Percentiles rank a stretch among this genome's conserved stretches.
phyloP scores from a whole-genome alignment of 1,140 invertebrate species.

The fruit fly (Drosophila melanogaster) region DNA sequence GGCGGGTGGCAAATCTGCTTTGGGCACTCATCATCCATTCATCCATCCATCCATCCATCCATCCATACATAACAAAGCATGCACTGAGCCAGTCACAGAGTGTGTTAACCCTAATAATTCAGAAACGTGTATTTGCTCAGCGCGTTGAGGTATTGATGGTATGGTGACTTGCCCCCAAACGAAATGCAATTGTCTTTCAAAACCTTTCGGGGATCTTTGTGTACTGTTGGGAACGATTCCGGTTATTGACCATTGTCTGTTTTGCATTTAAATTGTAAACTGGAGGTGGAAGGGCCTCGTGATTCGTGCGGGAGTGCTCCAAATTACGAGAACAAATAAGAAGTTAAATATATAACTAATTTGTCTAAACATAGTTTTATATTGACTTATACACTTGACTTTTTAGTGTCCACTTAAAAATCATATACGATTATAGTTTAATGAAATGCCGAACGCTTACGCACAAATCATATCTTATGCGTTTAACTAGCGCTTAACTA shows the following conservation, averaged over 20 bases:
- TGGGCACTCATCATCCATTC: conserved; percentile 21
- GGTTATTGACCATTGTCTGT: conserved; percentile 22
- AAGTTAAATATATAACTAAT: too few relatives aligned
- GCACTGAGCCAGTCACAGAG: conserved; percentile 15
- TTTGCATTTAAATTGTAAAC: conserved; percentile 36
- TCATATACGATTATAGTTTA: too few relatives aligned
- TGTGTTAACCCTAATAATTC: conserved; percentile 42
- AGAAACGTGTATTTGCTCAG: conserved; percentile 11
- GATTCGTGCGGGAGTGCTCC: conserved; percentile 3
- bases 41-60: background rate
- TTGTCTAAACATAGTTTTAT: too few relatives aligned
- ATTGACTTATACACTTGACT: too few relatives aligned
- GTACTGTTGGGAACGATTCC: conserved; percentile 13
- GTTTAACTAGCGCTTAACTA: too few relatives aligned
- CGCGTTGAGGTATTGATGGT: conserved; percentile 5
- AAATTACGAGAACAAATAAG: too few relatives aligned
- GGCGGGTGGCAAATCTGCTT: background rate
- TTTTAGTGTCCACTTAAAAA: too few relatives aligned
- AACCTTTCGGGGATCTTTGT: conserved; percentile 34
- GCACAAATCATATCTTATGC: too few relatives aligned
- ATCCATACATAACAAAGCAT: background rate
- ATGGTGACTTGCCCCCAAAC: conserved; percentile 22
- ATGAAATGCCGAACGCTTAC: too few relatives aligned
- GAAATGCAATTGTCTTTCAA: conserved; percentile 35
- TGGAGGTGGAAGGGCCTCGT: conserved; percentile 19